Base-by-base conservation (phyloP, 2,888 invertebrate species). In the Diogma glabrata region DNA sequence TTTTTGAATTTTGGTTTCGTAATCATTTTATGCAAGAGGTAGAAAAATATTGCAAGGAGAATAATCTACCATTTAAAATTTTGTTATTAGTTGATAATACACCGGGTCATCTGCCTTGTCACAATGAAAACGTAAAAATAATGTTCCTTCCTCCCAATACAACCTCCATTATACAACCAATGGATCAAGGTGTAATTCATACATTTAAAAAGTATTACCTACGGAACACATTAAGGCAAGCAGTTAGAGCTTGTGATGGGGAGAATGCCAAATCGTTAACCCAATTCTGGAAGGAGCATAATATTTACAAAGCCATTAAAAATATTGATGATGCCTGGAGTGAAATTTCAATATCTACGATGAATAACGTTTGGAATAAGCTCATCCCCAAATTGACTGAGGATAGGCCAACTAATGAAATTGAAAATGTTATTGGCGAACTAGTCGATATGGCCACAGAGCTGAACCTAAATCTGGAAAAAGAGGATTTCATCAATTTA, bases 101-200 rank as follows among this genome's bases (percentile, higher is more conserved):
- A 16, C 38, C 3, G 38, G 16, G 16, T 14, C 38, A 38, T 38
- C 16, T 19, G 3, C 38, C 38, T 38, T 38, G 16, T 12, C 16
- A 14, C 38, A 38, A 38, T 38, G 16, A 38, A 38, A 38, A 38
- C 38, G 16, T 38, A 38, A 38, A 38, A 38, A 38, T 38, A 14
- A 38, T 38, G 14, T 12, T 38, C 38, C 38, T 38, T 38, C 38
- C 38, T 38, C 16, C 16, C 4, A 38, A 38, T 38, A 38, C 38
- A 38, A 38, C 38, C 38, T 38, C 38, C 38, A 38, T 38, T 38
- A 38, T 38, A 38, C 38, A 38, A 38, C 4, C 38, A 38, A 38
- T 38, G 38, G 33, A 33, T 33, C 33, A 33, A 33, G 12, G 33
- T 28, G 28, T 28, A 28, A 28, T 28, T 9, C 10, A 10, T 28